phyloP scores from a whole-genome alignment of 2,797 vertebrate species.

The Hirundo rustica region DNA sequence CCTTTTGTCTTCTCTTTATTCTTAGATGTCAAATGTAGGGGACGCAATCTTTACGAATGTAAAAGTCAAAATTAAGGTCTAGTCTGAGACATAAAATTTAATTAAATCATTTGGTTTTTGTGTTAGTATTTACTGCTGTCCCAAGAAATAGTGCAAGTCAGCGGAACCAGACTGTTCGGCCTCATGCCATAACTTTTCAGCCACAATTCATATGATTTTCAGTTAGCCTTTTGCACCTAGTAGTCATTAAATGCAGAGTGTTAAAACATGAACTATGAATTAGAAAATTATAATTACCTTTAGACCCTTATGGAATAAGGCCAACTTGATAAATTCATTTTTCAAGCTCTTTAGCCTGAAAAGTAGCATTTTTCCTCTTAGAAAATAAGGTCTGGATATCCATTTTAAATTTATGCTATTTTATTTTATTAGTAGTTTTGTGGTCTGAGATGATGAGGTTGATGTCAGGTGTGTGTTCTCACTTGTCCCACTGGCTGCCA shows the following conservation, averaged over 20 bases:
- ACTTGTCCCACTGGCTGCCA: not conserved
- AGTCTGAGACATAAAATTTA: not conserved
- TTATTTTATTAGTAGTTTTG: not conserved
- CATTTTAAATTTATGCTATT: not conserved
- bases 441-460: not conserved
- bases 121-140: not conserved
- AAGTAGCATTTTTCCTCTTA: not conserved
- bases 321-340: not conserved
- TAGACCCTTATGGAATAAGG: not conserved
- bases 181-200: not conserved
- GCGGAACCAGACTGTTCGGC: fast-evolving
- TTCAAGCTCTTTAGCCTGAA: not conserved
- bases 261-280: not conserved
- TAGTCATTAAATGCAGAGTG: not conserved
- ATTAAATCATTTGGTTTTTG: not conserved
- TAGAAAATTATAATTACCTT: not conserved
- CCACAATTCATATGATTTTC: not conserved
- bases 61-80: not conserved
- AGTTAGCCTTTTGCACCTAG: not conserved
- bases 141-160: not conserved
- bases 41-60: not conserved
- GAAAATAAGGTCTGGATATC: not conserved
- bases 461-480: not conserved
- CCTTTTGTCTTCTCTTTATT: not conserved
- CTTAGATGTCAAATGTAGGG: not conserved